These are phyloP conservation scores for Oscheius sp. DNA, from an alignment of 2,888 invertebrate species.

Conservation along the genomic window DNA sequence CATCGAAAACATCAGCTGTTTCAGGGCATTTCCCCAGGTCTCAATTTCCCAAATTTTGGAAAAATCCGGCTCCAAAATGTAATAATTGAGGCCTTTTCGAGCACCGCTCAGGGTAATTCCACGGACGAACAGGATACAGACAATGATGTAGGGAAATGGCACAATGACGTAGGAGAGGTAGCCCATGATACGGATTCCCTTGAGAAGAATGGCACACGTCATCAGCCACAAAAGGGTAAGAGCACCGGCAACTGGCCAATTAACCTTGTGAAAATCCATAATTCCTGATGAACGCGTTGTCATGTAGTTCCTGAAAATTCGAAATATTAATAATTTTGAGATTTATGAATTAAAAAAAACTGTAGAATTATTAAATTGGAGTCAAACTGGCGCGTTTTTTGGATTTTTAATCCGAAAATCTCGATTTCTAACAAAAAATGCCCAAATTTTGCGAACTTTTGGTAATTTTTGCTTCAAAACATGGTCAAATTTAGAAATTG, in stretches of 20 bases:
- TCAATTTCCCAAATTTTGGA: too few relatives aligned
- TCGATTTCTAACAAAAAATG: too few relatives aligned
- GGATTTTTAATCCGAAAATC: too few relatives aligned
- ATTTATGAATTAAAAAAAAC: too few relatives aligned
- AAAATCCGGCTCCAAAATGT: constrained; percentile 23
- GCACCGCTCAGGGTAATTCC: constrained; percentile 63
- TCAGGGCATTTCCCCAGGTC: constrained; percentile 62
- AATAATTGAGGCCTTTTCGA: constrained; percentile 51
- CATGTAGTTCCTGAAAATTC: not conserved
- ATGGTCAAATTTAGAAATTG: too few relatives aligned
- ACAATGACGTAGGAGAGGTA: constrained; percentile 22
- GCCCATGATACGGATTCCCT: constrained; percentile 18
- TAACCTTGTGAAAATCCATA: constrained; percentile 1
- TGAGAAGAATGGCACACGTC: not conserved
- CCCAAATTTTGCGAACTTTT: too few relatives aligned
- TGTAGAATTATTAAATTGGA: too few relatives aligned
- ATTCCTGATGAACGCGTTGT: not conserved
- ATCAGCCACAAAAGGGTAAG: not conserved
- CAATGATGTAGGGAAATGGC: constrained; percentile 43
- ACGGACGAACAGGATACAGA: constrained; percentile 52
- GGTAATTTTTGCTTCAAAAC: too few relatives aligned
- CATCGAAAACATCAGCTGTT: constrained; percentile 64
- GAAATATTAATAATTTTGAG: too few relatives aligned
- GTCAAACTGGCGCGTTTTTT: too few relatives aligned
- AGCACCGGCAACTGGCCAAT: not conserved